Evolutionary conservation across 2,113 vertebrate genomes (phyloP).

Genomic region (Actenoides lindsayi): DNA sequence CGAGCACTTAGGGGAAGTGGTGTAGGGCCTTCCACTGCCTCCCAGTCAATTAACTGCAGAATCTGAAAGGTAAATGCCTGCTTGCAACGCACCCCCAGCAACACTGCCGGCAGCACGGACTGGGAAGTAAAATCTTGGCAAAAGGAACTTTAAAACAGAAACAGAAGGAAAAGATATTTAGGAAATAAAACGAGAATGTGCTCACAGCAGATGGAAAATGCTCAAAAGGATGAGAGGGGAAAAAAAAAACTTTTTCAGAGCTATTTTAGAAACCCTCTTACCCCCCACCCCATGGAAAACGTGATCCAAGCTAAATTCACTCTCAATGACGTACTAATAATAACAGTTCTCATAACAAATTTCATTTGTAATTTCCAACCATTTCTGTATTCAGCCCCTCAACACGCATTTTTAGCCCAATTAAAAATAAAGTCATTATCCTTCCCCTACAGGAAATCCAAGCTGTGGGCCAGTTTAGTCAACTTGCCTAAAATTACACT

Average conservation of each 20-base stretch:
- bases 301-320: slow-evolving; percentile 39
- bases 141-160: slow-evolving; percentile 45
- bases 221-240: not conserved
- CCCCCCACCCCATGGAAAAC: not conserved
- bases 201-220: slow-evolving; percentile 51
- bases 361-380: slow-evolving; percentile 7
- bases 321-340: slow-evolving; percentile 26
- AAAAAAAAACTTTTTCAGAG: not conserved
- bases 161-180: slow-evolving; percentile 45
- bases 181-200: slow-evolving; percentile 41
- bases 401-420: not conserved
- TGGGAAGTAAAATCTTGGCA: slow-evolving; percentile 25
- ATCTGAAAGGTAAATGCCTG: not conserved
- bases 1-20: not conserved
- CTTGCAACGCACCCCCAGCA: not conserved
- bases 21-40: not conserved
- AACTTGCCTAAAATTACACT: not conserved
- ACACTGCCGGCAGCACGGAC: not conserved
- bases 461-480: slow-evolving; percentile 7
- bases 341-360: slow-evolving; percentile 10
- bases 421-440: slow-evolving; percentile 49
- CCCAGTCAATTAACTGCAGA: not conserved
- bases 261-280: slow-evolving; percentile 20
- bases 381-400: not conserved
- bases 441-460: slow-evolving; percentile 20